Percentiles rank a stretch among this genome's conserved stretches.
Conservation (phyloP, 1,140 invertebrate genomes). For the Belonocnema kinseyi region DNA sequence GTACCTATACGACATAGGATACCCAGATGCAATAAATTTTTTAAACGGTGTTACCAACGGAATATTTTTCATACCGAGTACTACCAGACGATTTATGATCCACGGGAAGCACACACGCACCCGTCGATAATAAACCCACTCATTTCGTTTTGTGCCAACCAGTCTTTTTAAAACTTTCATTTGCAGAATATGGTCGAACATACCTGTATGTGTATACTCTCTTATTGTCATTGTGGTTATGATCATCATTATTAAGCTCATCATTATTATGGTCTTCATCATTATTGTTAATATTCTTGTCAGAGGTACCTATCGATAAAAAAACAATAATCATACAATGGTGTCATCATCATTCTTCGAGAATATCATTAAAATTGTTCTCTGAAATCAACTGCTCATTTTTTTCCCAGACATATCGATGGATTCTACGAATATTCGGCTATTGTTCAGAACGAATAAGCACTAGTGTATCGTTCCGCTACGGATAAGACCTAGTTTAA, state of each 20-base stretch:
- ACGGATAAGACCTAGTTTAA: too few species aligned
- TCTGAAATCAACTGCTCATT: not conserved
- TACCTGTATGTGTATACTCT: slow-evolving; percentile 8
- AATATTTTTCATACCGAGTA: slow-evolving; percentile 71
- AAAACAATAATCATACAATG: not conserved
- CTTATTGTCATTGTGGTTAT: slow-evolving; percentile 29
- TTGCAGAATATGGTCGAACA: slow-evolving; percentile 11
- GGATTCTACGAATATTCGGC: too few species aligned
- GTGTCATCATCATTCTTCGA: not conserved
- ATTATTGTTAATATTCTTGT: not conserved
- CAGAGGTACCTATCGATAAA: not conserved
- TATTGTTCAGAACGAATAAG: too few species aligned
- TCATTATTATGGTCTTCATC: slow-evolving; percentile 15
- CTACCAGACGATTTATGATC: slow-evolving; percentile 39
- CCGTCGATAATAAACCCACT: slow-evolving; percentile 50
- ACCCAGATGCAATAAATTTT: slow-evolving; percentile 75
- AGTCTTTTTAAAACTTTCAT: slow-evolving; percentile 53
- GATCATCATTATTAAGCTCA: slow-evolving; percentile 28
- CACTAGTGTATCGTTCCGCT: too few species aligned
- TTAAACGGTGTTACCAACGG: slow-evolving; percentile 70
- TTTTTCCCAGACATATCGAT: too few species aligned
- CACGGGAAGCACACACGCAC: slow-evolving; percentile 37
- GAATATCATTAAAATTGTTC: too few species aligned
- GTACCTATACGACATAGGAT: slow-evolving; percentile 72
- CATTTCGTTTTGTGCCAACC: slow-evolving; percentile 74